Base-by-base conservation (phyloP, 1,140 invertebrate genomes). In the Heterodera schachtii region DNA sequence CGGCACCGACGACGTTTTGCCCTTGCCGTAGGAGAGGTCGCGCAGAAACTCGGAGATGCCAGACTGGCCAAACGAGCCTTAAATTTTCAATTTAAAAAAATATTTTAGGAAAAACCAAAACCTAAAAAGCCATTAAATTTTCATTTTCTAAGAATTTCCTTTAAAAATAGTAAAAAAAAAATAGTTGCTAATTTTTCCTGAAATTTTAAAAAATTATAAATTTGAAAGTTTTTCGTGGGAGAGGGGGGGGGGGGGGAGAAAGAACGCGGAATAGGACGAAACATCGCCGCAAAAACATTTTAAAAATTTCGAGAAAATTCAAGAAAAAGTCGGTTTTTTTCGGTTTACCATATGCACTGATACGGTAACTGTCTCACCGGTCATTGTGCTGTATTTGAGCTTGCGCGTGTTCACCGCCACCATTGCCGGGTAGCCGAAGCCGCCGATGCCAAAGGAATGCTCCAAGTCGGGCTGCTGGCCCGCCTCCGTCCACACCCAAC, bases 381-480 rank as follows among this genome's bases (percentile, higher is more conserved):
- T 93, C 0, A 99, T 91, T 3, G 96, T 92, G 0, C 96, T 95
- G 91, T 95, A 99, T 90, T 97, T 98, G 93, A 96, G 94, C 92
- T 99, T 99, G 91, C 97, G 96, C 9, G 94, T 93, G 91, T 98
- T 99, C 47, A 98, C 93, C 43, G 96, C 96, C 13, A 95, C 96
- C 93, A 99, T 94, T 13, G 97, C 96, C 44, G 93, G 93, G 83
- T 93, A 93, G 46, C 93, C 92, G 87, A 93, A 93, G 75, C 93
- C 93, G 78, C 98, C 98, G 80, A 99, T 94, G 86, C 96, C 97
- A 43, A 99, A 90, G 4, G 94, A 93, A 85, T 94, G 93, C 91
- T 99, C 97, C 9, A 99, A 87, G 2, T 93, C 92, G 0, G 92
- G 90, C 91, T 99, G 96, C 19, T 94, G 91, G 46, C 93, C 94